Base-by-base conservation (phyloP, 2,888 invertebrate species). In the Stomorhina lunata region DNA sequence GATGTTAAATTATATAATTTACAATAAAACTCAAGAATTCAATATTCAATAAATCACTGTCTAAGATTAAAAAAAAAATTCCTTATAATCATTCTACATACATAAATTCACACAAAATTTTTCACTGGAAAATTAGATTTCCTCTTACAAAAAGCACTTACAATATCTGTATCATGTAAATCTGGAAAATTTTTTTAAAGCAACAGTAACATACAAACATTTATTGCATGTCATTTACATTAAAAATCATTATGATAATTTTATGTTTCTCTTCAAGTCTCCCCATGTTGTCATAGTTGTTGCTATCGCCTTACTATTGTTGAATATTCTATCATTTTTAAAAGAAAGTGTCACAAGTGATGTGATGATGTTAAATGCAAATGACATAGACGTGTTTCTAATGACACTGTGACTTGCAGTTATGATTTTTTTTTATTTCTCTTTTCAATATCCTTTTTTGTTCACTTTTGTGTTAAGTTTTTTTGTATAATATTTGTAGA, bases 351-450 rank as follows among this genome's bases (percentile, higher is more conserved):
- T 59, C 81, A 81, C 59, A 45, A 55, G 61, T 78, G 53, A 77
- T 80, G 65, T 76, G 76, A 80, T 48, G 75, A 81, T 81, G 78
- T 81, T 73, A 73, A 73, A 75, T 73, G 63, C 40, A 78, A 78
- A 73, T 81, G 81, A 78, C 73, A 78, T 40, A 59, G 73, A 78
- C 78, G 81, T 81, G 81, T 81, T 78, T 81, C 68, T 78, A 78
- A 81, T 78, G 78, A 73, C 78, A 77, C 81, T 68, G 25, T 50
- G 78, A 78, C 77, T 77, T 77, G 77, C 71, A 77, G 59, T 65
- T 75, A 59, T 40, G 17, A 59, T 40, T 34, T 50, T 71, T 65
- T 43, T 71, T 69, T 55, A 15, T 40, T 50, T 9, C 34, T 2
- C n/a, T 50, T 63, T 59, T 68, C 32, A 17, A 66, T 48, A 55